phyloP scores from a whole-genome alignment of 2,113 vertebrate genomes.

The Ophiodon elongatus region DNA sequence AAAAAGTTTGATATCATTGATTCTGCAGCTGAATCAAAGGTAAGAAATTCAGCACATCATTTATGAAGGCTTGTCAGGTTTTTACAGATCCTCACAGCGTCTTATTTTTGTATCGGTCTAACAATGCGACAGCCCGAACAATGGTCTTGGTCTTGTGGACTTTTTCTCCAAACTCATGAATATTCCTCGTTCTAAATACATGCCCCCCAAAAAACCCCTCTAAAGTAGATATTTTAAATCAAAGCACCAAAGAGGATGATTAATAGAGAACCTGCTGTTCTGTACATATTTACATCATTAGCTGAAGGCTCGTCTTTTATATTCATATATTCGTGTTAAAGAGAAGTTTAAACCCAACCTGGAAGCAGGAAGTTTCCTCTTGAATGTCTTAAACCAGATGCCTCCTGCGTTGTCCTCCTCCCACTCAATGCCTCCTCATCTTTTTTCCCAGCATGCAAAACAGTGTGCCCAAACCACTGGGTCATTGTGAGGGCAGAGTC shows the following conservation, averaged over 20 bases:
- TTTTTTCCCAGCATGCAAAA: constrained; percentile 60
- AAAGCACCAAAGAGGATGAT: background rate
- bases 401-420: background rate
- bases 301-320: background rate
- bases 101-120: too few species aligned
- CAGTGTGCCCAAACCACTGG: constrained; percentile 7
- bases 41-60: background rate
- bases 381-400: constrained; percentile 14
- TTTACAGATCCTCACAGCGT: background rate
- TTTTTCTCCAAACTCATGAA: background rate
- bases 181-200: background rate
- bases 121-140: background rate
- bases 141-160: background rate
- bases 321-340: background rate
- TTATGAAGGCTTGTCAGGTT: background rate
- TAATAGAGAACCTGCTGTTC: background rate
- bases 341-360: constrained; percentile 5
- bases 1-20: background rate
- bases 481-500: constrained; percentile 50
- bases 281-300: background rate
- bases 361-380: constrained; percentile 36
- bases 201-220: too few species aligned
- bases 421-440: background rate
- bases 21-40: background rate
- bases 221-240: background rate